Conservation (phyloP, 1,140 invertebrate genomes). For the Metopolophium dirhodum region DNA sequence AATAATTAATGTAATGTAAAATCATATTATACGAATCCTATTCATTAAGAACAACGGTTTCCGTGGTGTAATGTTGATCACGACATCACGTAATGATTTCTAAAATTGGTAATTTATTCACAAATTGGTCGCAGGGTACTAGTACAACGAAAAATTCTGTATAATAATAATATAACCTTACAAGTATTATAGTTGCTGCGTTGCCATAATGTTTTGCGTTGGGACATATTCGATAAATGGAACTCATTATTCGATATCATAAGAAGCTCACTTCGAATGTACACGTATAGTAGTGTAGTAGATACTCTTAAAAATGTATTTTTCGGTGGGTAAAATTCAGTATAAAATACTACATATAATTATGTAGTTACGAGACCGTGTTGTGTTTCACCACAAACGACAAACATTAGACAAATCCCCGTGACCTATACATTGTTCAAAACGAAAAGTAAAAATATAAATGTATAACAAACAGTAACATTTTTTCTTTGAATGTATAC, state of each 20-base stretch:
- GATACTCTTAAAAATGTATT: neutral
- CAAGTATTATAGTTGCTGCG: neutral
- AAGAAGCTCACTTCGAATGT: neutral
- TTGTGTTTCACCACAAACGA: neutral
- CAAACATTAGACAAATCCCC: neutral
- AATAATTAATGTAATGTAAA: neutral
- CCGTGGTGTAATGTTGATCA: neutral
- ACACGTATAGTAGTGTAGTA: neutral
- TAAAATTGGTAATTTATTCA: neutral
- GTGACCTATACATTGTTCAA: neutral
- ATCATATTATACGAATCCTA: neutral
- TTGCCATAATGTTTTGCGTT: neutral
- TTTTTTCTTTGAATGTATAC: neutral
- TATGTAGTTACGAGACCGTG: neutral
- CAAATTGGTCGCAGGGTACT: neutral
- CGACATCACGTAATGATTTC: neutral
- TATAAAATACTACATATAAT: neutral
- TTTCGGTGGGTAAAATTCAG: neutral
- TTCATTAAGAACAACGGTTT: neutral
- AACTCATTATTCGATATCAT: neutral
- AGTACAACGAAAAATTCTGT: neutral
- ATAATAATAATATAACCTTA: neutral
- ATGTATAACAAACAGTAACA: neutral
- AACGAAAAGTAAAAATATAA: neutral
- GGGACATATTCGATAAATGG: neutral